Conservation (phyloP, 2,888 invertebrate species). For the Falcaria lacertinaria region DNA sequence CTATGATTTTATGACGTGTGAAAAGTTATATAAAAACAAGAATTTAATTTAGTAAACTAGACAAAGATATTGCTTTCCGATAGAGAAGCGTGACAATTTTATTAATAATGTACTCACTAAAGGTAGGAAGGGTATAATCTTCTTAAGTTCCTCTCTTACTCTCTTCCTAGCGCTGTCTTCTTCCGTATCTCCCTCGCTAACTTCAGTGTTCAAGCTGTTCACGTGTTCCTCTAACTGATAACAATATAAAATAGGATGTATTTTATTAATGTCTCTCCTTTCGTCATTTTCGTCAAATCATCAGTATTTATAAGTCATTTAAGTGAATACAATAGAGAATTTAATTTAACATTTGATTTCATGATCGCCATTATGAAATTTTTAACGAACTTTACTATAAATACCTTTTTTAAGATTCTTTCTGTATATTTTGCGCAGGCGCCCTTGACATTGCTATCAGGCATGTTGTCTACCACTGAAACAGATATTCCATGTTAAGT, state of each 20-base stretch:
- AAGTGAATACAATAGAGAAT: no score
- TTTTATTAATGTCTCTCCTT: neutral
- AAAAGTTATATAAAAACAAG: no score
- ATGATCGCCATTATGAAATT: no score
- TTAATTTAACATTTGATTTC: no score
- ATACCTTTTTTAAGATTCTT: slow-evolving; percentile 36
- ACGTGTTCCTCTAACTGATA: slow-evolving; percentile 39
- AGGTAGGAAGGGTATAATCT: slow-evolving; percentile 36
- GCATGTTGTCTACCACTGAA: slow-evolving; percentile 36
- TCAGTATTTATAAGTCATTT: no score
- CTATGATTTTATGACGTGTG: no score
- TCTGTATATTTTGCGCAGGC: slow-evolving; percentile 33
- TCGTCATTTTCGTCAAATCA: neutral
- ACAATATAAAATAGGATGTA: neutral
- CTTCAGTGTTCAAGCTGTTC: slow-evolving; percentile 16
- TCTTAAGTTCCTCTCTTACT: slow-evolving; percentile 46
- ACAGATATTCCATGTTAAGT: no score
- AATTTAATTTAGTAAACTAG: slow-evolving; percentile 11
- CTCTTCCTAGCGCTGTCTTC: slow-evolving; percentile 40
- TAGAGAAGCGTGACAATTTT: neutral
- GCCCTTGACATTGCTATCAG: slow-evolving; percentile 21
- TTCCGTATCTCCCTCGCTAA: slow-evolving; percentile 16
- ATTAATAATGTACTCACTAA: slow-evolving; percentile 25
- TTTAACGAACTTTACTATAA: neutral
- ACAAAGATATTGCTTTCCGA: no score